A percentile compares a stretch with the other conserved stretches of the same genome.
Conservation (phyloP, 2,797 vertebrate genomes). For the Eulemur rubriventer region DNA sequence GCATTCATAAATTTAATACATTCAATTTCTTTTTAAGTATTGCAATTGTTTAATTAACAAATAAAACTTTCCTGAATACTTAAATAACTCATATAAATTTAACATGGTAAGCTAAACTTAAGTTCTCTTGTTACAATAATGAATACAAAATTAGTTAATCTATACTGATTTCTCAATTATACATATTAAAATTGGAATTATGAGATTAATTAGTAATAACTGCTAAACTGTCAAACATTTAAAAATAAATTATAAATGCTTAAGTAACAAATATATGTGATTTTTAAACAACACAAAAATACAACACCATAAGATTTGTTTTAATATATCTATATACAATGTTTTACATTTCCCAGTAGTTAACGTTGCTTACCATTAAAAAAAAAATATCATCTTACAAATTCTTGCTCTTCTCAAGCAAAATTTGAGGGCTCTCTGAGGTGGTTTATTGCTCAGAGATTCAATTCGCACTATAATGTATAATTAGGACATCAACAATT, state of each 20-base stretch:
- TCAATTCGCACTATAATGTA: not conserved
- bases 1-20: slow-evolving; percentile 62
- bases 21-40: slow-evolving; percentile 60
- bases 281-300: slow-evolving; percentile 11
- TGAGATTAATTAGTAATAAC: not conserved
- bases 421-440: not conserved
- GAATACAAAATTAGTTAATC: not conserved
- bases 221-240: not conserved
- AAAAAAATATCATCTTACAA: not conserved
- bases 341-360: not conserved
- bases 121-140: not conserved
- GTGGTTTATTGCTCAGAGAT: not conserved
- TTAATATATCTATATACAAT: not conserved
- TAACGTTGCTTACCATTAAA: not conserved
- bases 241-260: not conserved
- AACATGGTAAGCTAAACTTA: not conserved
- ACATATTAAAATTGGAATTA: slow-evolving; percentile 39
- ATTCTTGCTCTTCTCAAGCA: not conserved
- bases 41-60: slow-evolving; percentile 58
- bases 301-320: not conserved
- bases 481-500: not conserved
- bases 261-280: not conserved
- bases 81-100: slow-evolving; percentile 47
- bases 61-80: slow-evolving; percentile 39
- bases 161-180: slow-evolving; percentile 14